Evolutionary conservation across 2,113 vertebrate species (phyloP), one percentile per base, ranked within the genome.

Genomic region (Nymphicus hollandicus): DNA sequence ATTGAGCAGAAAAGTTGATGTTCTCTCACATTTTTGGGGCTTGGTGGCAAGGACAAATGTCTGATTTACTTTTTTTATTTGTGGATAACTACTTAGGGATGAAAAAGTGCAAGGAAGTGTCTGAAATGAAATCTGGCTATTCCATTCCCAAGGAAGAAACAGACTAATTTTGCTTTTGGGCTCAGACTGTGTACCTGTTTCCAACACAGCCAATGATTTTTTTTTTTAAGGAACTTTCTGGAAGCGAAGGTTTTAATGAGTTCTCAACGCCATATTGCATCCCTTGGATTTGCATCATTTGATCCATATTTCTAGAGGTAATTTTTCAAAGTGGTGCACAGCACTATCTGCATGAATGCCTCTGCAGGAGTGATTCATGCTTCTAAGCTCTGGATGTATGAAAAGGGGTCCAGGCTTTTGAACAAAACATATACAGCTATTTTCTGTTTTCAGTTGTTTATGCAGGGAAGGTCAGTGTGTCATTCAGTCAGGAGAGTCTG

Each of bases 261-360:
- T 93, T 90, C 88, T 92, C 84, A 66, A 65, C 66, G 91, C 70
- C 77, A 25, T 79, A 79, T 69, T 19, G 2, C 86, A 89, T 92
- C 91, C 53, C 84, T 89, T 87, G 83, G 88, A 89, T 95, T 95
- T 97, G 91, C 92, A 95, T 85, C 91, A 88, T 91, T 94, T 92
- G 89, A 95, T 84, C 88, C 83, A 87, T 89, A 84, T 94, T 96
- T 96, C 87, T 79, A 65, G 86, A 93, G 93, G 95, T 89, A 96
- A 92, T 94, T 87, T 96, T 91, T 96, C 95, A 92, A 96, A 95
- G 49, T 56, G 70, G 77, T 72, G 81, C 53, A 72, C 88, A 89
- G 77, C 60, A 47, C 41, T 89, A 87, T 88, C 81, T 92, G 80
- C 91, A 49, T 33, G 80, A 93, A 87, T 85, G 74, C 84, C 58